Evolutionary conservation across 2,113 vertebrate genomes (phyloP).

Genomic region (Cyanoramphus novaezelandiae): DNA sequence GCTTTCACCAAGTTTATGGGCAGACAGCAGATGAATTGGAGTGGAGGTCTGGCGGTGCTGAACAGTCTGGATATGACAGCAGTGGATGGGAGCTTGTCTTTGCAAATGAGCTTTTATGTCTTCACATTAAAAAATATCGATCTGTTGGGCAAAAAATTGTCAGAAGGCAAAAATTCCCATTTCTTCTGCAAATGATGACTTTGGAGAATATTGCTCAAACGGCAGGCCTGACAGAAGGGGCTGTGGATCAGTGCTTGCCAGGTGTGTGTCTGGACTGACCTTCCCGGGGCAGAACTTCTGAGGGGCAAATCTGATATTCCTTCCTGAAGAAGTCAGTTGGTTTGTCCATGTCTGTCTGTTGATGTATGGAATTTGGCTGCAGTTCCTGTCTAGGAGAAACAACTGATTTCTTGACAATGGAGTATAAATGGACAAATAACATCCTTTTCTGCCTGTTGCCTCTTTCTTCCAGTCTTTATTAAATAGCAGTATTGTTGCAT

Average conservation of each 20-base stretch:
- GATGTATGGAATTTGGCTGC: not conserved
- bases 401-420: not conserved
- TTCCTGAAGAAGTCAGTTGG: not conserved
- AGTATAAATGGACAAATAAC: not conserved
- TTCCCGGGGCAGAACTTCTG: not conserved
- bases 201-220: not conserved
- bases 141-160: not conserved
- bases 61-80: not conserved
- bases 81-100: fast-evolving
- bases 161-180: not conserved
- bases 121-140: not conserved
- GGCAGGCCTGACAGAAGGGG: not conserved
- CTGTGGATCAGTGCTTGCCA: fast-evolving
- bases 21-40: not conserved
- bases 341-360: not conserved
- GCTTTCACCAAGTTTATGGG: not conserved
- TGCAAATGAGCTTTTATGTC: not conserved
- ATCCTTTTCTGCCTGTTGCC: not conserved
- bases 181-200: not conserved
- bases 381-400: not conserved
- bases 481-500: not conserved
- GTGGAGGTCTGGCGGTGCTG: not conserved
- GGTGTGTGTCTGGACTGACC: not conserved
- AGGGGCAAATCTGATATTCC: not conserved
- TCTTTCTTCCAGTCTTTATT: not conserved